Percentiles rank a stretch among this genome's conserved stretches.
phyloP scores from a whole-genome alignment of 1,140 invertebrate genomes.

The Armadillidium nasatum region DNA sequence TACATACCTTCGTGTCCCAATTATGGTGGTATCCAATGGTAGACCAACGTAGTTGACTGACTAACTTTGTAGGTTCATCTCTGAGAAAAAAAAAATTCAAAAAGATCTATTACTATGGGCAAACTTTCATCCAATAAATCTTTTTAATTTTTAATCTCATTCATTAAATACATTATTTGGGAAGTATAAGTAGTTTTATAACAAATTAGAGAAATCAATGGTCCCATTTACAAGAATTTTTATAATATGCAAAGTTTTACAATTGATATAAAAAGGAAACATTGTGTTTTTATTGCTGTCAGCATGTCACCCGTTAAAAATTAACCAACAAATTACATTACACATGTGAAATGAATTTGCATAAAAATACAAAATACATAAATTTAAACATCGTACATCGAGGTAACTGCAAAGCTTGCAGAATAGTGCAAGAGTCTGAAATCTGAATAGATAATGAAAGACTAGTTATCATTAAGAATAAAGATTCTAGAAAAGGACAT shows the following conservation, averaged over 20 bases:
- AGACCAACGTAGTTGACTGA: constrained; percentile 69
- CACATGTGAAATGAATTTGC: too few relatives aligned
- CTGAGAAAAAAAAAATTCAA: neutral
- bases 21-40: constrained; percentile 93
- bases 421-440: too few relatives aligned
- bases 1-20: constrained; percentile 80
- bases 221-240: neutral
- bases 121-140: neutral
- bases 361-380: too few relatives aligned
- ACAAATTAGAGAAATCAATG: neutral
- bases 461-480: too few relatives aligned
- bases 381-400: too few relatives aligned
- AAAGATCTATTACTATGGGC: neutral
- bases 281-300: too few relatives aligned
- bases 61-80: neutral
- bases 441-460: too few relatives aligned
- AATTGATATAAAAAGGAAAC: neutral
- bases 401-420: too few relatives aligned
- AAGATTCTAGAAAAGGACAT: too few relatives aligned
- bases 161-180: neutral
- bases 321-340: too few relatives aligned
- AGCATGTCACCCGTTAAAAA: too few relatives aligned
- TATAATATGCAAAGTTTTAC: neutral
- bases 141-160: neutral
- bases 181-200: neutral